Conservation (phyloP, 2,797 vertebrate species). For the Rhabdophis nuchalis region DNA sequence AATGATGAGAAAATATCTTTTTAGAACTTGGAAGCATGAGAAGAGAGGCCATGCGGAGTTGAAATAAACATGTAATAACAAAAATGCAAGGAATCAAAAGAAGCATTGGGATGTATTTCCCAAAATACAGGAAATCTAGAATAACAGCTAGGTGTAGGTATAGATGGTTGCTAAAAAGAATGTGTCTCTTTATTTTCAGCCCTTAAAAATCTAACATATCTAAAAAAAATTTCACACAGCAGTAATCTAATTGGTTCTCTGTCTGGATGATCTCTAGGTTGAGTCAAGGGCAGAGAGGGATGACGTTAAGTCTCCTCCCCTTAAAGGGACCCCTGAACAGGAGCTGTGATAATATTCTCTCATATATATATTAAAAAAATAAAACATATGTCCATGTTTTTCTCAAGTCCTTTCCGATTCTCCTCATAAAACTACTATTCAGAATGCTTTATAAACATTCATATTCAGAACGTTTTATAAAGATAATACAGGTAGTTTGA, state of each 20-base stretch:
- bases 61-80: neutral
- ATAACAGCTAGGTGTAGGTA: neutral
- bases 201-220: too few relatives aligned
- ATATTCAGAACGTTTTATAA: constrained; percentile 60
- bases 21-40: neutral
- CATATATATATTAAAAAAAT: too few relatives aligned
- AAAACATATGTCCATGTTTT: constrained; percentile 56
- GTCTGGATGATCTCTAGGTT: too few relatives aligned
- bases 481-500: constrained; percentile 52
- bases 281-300: too few relatives aligned
- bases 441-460: constrained; percentile 60
- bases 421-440: constrained; percentile 64
- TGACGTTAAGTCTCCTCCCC: too few relatives aligned
- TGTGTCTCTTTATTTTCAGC: too few relatives aligned
- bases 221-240: too few relatives aligned
- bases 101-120: neutral
- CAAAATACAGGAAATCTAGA: neutral
- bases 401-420: constrained; percentile 55
- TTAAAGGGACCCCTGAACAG: too few relatives aligned
- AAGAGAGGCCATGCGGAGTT: neutral
- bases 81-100: neutral
- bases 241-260: too few relatives aligned
- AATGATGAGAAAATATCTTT: neutral
- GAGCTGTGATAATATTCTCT: too few relatives aligned
- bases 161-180: neutral